phyloP scores from a whole-genome alignment of 2,113 vertebrate species.

The Papio anubis region DNA sequence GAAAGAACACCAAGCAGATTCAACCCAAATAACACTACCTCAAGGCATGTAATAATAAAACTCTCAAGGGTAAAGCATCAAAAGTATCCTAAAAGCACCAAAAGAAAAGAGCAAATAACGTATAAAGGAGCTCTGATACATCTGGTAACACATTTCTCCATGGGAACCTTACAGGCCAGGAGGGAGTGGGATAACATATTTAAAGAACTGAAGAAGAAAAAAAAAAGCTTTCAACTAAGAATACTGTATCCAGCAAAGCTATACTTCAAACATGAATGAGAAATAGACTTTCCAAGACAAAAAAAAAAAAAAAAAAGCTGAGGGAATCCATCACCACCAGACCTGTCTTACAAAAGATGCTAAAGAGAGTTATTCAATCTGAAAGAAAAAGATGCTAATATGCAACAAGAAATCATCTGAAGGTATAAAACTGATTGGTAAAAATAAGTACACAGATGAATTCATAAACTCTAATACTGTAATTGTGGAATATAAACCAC shows the following conservation, averaged over 20 bases:
- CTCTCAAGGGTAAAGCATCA: not conserved
- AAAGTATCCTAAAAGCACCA: not conserved
- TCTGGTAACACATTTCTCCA: not conserved
- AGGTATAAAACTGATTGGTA: not conserved
- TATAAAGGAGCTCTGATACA: not conserved
- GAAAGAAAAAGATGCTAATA: no score
- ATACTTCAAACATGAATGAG: no score
- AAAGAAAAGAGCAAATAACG: not conserved
- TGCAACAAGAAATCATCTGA: not conserved
- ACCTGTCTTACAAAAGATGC: no score
- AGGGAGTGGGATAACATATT: not conserved
- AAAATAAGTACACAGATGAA: not conserved
- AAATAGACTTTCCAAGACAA: no score
- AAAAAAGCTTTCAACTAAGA: not conserved
- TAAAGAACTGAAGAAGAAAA: not conserved
- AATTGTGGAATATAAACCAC: not conserved
- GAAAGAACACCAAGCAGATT: not conserved
- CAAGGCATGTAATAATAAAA: not conserved
- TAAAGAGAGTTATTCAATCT: no score
- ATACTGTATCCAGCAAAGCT: not conserved
- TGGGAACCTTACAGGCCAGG: not conserved
- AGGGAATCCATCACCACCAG: no score
- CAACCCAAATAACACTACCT: not conserved
- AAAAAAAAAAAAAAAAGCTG: no score
- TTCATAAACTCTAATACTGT: not conserved